Evolutionary conservation across 2,888 invertebrate genomes (phyloP), one percentile per base, ranked within the genome.

Genomic region (Agrochola lota): DNA sequence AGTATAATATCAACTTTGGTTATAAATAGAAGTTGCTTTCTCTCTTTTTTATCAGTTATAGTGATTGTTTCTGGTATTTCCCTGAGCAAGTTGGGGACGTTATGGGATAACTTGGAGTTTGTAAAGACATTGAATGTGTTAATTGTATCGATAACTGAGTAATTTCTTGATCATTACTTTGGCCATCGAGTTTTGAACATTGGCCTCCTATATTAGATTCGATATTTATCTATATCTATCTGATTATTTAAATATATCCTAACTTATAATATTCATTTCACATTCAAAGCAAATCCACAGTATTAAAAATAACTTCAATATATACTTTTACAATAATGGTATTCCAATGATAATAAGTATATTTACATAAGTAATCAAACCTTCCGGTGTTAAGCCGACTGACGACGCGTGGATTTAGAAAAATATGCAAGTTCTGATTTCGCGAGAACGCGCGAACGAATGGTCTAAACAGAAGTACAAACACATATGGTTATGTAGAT

Each of bases 401-500:
- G 46, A 52, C 2, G 26, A 49, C 59, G 78, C 12, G 49, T 69
- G 46, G 52, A 70, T 67, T 43, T n/a, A 81, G n/a, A 73, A 77
- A 76, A 73, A 81, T 68, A 80, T 71, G 26, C 17, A 66, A 75
- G 63, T 49, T 43, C 63, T 72, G 68, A 79, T 84, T 87, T 75
- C 52, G 66, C 80, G 43, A 67, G 66, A 26, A 30, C 40, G 15
- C 35, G 77, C 35, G 46, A 80, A 82, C 59, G 26, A 35, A 35
- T 35, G 35, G 12, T 74, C 75, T 84, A 87, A 87, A 73, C 64
- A 81, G 68, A 80, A 73, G 55, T 71, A 60, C 69, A 80, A 81
- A 87, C 62, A 83, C 17, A 26, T 35, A 40, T 52, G 46, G 57
- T 68, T 52, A 68, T 75, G 66, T 11, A 67, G 60, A 78, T 11